A percentile compares a stretch with the other conserved stretches of the same genome.
Conservation (phyloP, 2,113 vertebrate species). For the Chlorodrepanis virens region DNA sequence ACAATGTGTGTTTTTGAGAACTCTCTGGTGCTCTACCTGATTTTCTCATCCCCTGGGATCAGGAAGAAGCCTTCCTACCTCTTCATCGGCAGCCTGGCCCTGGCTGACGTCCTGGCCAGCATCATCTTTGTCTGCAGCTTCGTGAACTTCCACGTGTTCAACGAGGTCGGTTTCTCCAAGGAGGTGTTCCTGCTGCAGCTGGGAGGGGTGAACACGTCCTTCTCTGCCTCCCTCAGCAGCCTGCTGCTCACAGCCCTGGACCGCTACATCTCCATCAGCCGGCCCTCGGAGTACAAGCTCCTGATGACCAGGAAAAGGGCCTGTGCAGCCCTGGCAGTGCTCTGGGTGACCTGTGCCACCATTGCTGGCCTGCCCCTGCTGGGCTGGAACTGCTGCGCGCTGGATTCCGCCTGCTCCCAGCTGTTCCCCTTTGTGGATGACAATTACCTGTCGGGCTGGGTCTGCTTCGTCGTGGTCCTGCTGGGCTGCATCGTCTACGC, state of each 20-base stretch:
- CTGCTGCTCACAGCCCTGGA: constrained; percentile 89
- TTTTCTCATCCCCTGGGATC: constrained; percentile 72
- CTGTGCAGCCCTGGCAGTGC: constrained; percentile 67
- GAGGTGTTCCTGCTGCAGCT: constrained; percentile 85
- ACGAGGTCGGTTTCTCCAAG: constrained; percentile 25
- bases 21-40: constrained; percentile 78
- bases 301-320: constrained; percentile 82
- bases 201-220: constrained; percentile 86
- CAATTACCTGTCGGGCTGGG: constrained; percentile 81
- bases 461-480: constrained; percentile 71
- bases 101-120: constrained; percentile 88
- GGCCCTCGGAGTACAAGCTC: constrained; percentile 79
- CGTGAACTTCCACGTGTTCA: constrained; percentile 85
- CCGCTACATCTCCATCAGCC: constrained; percentile 87
- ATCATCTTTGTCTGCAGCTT: constrained; percentile 85
- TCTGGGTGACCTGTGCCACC: constrained; percentile 77
- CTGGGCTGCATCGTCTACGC: constrained; percentile 80
- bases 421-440: constrained; percentile 85
- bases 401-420: constrained; percentile 73
- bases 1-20: constrained; percentile 86
- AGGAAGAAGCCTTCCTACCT: constrained; percentile 86
- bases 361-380: constrained; percentile 85
- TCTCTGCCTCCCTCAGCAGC: constrained; percentile 89
- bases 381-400: constrained; percentile 88
- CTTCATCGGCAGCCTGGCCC: constrained; percentile 87